phyloP scores from a whole-genome alignment of 1,140 invertebrate species.

The Ostrea edulis region DNA sequence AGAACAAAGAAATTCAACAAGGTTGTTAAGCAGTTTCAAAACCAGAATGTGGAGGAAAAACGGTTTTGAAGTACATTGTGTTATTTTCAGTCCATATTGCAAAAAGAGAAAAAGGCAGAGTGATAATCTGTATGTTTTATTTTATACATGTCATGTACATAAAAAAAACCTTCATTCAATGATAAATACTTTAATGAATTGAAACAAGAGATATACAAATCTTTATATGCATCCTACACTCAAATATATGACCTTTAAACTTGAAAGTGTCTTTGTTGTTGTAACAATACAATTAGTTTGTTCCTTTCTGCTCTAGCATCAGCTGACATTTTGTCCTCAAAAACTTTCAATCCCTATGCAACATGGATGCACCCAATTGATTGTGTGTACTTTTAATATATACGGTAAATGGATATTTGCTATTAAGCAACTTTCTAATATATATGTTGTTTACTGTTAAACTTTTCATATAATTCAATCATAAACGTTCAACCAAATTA shows the following conservation, averaged over 20 bases:
- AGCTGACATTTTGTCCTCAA: neutral
- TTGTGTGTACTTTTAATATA: neutral
- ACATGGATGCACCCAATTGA: neutral
- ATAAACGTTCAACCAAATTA: neutral
- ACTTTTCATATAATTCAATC: neutral
- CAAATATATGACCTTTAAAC: neutral
- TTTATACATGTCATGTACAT: constrained; percentile 29
- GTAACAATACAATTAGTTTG: neutral
- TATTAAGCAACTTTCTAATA: neutral
- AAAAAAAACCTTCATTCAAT: constrained; percentile 7
- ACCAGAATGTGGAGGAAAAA: too few species aligned
- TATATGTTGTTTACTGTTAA: neutral
- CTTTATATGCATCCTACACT: neutral
- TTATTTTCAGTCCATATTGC: neutral
- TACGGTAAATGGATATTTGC: neutral
- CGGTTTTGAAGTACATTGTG: too few species aligned
- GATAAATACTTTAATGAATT: constrained; percentile 25
- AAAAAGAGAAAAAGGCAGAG: neutral
- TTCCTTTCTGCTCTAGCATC: neutral
- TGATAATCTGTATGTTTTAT: neutral
- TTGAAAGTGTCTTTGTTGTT: neutral
- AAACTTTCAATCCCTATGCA: neutral
- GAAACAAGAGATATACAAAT: constrained; percentile 14
- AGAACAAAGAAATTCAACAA: too few species aligned
- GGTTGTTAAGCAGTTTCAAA: too few species aligned